Evolutionary conservation across 2,797 vertebrate genomes (phyloP).

Genomic region (Lithobates pipiens): DNA sequence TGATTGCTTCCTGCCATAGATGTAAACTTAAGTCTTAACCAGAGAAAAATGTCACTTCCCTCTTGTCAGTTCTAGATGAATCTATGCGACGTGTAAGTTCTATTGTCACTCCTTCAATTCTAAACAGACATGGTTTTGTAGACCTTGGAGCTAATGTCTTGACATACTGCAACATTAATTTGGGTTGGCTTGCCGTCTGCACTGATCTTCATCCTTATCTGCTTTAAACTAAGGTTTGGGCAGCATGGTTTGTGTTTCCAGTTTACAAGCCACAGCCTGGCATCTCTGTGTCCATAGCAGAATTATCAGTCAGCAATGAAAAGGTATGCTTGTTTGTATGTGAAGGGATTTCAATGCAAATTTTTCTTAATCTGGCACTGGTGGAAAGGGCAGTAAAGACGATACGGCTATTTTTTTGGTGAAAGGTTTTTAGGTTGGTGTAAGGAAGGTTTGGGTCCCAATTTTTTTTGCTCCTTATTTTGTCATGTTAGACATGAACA

Average conservation of each 20-base stretch:
- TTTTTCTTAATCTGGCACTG: not conserved
- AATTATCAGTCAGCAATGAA: not conserved
- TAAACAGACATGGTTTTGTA: constrained; percentile 19
- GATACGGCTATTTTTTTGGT: no score
- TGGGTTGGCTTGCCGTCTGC: constrained; percentile 17
- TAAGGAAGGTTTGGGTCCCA: no score
- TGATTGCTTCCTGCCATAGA: not conserved
- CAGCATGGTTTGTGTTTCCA: not conserved
- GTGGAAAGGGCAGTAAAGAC: not conserved
- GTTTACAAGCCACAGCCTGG: not conserved
- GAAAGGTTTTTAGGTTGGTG: no score
- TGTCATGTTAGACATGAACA: no score
- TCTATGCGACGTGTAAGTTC: not conserved
- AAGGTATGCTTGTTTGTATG: not conserved
- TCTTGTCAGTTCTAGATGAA: constrained; percentile 20
- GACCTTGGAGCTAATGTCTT: constrained; percentile 18
- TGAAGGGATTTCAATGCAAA: not conserved
- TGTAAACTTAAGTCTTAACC: not conserved
- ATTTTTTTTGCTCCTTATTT: no score
- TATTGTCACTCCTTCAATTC: constrained; percentile 10
- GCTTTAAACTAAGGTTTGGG: not conserved
- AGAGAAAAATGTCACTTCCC: not conserved
- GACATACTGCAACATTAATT: constrained; percentile 8
- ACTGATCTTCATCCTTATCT: constrained; percentile 14
- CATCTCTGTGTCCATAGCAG: not conserved